A percentile compares a stretch with the other conserved stretches of the same genome.
These are phyloP conservation scores for Pontoporia blainvillei DNA, from an alignment of 2,113 vertebrate species.

Conservation along the genomic window DNA sequence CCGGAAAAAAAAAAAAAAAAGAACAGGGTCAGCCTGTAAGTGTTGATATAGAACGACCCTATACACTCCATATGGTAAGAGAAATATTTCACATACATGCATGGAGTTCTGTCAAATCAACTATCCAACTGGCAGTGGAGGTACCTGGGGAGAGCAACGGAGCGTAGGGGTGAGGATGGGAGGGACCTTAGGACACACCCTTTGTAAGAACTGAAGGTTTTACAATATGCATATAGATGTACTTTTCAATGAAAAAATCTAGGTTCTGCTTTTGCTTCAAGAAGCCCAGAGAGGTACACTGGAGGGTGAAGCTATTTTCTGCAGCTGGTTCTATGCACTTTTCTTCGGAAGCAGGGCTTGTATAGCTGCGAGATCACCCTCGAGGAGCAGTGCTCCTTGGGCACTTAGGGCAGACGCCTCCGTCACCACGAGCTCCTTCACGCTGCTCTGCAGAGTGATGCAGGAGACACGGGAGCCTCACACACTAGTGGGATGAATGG, in stretches of 20 bases:
- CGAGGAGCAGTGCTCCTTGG: neutral
- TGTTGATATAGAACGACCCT: neutral
- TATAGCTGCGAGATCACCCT: neutral
- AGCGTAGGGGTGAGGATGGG: fast-evolving
- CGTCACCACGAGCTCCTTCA: neutral
- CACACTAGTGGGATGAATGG: neutral
- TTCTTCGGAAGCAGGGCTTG: neutral
- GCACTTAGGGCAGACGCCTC: neutral
- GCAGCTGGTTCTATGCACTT: neutral
- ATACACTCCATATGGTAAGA: neutral
- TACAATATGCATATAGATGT: fast-evolving
- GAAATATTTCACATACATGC: fast-evolving
- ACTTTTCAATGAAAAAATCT: neutral
- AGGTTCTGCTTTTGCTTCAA: neutral
- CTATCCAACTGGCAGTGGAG: neutral
- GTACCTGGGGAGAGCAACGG: neutral
- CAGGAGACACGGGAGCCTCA: neutral
- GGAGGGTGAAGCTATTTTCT: neutral
- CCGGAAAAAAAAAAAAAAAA: too few relatives aligned
- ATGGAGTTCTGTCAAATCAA: neutral
- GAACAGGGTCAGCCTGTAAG: too few relatives aligned
- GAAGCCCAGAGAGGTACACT: neutral
- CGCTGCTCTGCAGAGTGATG: fast-evolving
- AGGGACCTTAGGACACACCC: neutral
- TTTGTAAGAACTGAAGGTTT: neutral